Conservation (phyloP, 64 coral and sea anemone species). For the Stylophora pistillata region DNA sequence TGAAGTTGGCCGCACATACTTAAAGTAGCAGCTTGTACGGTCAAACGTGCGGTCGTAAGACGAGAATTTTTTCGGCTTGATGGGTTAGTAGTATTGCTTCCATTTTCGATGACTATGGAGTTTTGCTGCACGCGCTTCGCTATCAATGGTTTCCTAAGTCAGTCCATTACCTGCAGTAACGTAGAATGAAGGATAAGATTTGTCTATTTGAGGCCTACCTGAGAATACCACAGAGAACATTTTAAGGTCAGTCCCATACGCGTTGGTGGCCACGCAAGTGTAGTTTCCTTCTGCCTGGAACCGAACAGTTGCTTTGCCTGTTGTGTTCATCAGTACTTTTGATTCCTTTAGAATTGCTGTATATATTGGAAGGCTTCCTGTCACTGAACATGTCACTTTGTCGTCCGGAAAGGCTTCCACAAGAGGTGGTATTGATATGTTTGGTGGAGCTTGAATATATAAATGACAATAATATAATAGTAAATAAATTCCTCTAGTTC, state of each 20-base stretch:
- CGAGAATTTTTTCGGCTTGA: no score
- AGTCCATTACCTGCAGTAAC: no score
- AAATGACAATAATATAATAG: no score
- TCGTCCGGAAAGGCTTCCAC: background rate
- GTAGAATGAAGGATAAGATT: no score
- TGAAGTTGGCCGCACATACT: no score
- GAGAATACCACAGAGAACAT: background rate
- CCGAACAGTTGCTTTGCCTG: background rate
- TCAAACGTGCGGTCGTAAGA: no score
- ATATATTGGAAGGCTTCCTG: background rate
- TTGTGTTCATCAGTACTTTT: background rate
- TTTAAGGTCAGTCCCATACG: background rate
- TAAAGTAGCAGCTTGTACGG: no score
- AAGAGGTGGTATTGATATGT: background rate
- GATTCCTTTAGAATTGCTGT: background rate
- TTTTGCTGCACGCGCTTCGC: no score
- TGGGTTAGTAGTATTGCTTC: no score
- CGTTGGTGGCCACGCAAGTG: background rate
- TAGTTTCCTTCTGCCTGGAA: background rate
- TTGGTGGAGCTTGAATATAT: background rate
- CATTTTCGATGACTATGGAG: no score
- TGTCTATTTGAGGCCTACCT: background rate
- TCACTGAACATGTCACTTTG: background rate
- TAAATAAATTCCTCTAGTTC: no score
- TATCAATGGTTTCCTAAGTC: no score